These are phyloP conservation scores for Hypothenemus hampei DNA, from an alignment of 1,140 invertebrate species.

Conservation along the genomic window DNA sequence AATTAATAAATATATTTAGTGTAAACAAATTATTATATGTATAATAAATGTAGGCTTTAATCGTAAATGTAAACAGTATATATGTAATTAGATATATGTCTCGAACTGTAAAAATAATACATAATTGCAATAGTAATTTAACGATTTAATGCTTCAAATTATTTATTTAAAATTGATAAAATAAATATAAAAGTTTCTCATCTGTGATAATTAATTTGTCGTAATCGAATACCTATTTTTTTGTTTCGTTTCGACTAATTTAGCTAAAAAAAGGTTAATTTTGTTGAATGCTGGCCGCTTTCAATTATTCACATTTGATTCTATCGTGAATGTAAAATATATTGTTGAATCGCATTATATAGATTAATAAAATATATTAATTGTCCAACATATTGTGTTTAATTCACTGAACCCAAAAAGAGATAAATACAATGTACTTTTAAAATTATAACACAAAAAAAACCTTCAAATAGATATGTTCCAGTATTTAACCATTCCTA, in stretches of 20 bases:
- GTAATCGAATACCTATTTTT: conserved; percentile 10
- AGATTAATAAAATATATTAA: conserved; percentile 3
- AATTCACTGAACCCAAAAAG: too few species aligned
- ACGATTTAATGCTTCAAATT: conserved; percentile 1
- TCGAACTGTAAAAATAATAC: not conserved
- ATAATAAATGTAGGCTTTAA: conserved; percentile 26
- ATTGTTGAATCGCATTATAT: conserved; percentile 11
- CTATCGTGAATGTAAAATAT: not conserved
- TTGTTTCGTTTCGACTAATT: not conserved
- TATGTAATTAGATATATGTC: not conserved
- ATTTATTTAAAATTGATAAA: not conserved
- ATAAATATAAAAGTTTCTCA: conserved; percentile 3
- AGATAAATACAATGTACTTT: too few species aligned
- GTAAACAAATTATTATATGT: conserved; percentile 13
- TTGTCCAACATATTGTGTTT: too few species aligned
- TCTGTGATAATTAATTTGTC: conserved; percentile 25
- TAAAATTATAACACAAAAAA: too few species aligned
- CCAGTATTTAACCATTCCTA: too few species aligned
- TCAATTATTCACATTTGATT: not conserved
- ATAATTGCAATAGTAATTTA: not conserved
- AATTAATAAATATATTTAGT: conserved; percentile 10
- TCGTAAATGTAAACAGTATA: conserved; percentile 7
- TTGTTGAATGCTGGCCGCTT: not conserved
- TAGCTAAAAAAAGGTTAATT: conserved; percentile 2
- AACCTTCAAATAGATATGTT: too few species aligned